Base-by-base conservation (phyloP, 2,888 invertebrate genomes). In the Tillus elongatus region DNA sequence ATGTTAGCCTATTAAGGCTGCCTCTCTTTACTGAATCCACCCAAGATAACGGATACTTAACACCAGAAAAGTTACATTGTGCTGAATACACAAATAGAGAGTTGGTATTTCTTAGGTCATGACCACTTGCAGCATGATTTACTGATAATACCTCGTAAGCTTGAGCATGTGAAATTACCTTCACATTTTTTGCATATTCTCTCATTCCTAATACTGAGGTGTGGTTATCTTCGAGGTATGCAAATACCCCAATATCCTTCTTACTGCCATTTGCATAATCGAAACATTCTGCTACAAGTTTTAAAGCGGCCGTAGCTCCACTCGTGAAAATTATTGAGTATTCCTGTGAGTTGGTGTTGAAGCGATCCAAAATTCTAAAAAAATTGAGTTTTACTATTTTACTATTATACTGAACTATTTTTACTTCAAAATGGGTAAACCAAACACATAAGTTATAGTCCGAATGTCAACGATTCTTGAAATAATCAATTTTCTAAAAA, bases 181-280 rank as follows among this genome's bases (percentile, higher is more conserved):
- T 64, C 11, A 77, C 60, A 35, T 73, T 63, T 41, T 62, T 53
- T 2, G 83, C 81, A 36, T 84, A 57, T 61, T 84, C 86, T 57
- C 96, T 72, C 76, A 96, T 82, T 8, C 97, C 96, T 41, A 96
- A 69, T 0, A 93, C 91, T 1, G 96, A 96, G 1, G 96, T 96
- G 60, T 97, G 97, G 59, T 89, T 95, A 61, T 96, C 93, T 58
- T 82, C 75, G 35, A 87, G 69, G 60, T 92, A 90, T 4, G 78
- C 74, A 58, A 91, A 88, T 34, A 73, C 68, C 2, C 88, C 86
- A 35, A 39, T 40, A 39, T 55, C 54, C 14, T 60, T 54, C 37
- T 48, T 45, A 33, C 58, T 57, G 15, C 40, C 33, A 38, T 54
- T 49, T 39, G 46, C 45, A 59, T 82, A 87, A 42, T 72, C 57